Evolutionary conservation across 1,140 invertebrate species (phyloP).

Genomic region (Thalassaphorura encarpata): DNA sequence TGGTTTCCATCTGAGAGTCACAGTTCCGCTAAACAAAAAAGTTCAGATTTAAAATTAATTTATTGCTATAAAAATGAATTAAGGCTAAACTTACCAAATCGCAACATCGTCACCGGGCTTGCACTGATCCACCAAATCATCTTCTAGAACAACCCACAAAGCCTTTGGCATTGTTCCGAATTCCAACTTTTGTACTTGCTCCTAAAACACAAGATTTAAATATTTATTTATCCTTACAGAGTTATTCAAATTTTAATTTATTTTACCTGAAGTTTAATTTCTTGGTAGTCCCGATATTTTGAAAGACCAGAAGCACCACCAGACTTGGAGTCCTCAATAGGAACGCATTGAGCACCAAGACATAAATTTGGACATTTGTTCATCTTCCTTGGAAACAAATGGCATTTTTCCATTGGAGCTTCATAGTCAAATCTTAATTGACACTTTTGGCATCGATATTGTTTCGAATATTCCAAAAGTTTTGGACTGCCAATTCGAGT

Average conservation of each 20-base stretch:
- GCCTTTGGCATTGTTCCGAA: constrained; percentile 64
- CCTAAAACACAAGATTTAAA: constrained; percentile 42
- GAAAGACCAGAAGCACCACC: constrained; percentile 43
- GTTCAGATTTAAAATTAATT: constrained; percentile 4
- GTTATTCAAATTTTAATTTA: constrained; percentile 8
- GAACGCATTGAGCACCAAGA: constrained; percentile 21
- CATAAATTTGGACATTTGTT: constrained; percentile 24
- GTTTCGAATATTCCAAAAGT: constrained; percentile 61
- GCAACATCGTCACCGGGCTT: constrained; percentile 81
- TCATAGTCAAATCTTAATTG: constrained; percentile 53
- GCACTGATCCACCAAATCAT: constrained; percentile 77
- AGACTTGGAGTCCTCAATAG: constrained; percentile 45
- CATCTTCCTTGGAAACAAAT: constrained; percentile 13
- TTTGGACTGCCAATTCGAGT: constrained; percentile 62
- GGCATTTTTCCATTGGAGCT: constrained; percentile 39
- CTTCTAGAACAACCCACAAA: constrained; percentile 67
- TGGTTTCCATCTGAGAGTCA: constrained; percentile 61
- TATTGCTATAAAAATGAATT: neutral
- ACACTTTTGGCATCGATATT: constrained; percentile 68
- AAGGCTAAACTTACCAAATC: constrained; percentile 52
- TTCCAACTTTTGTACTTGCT: constrained; percentile 58
- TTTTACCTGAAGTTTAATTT: constrained; percentile 69
- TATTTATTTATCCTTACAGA: neutral
- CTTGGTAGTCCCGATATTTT: constrained; percentile 77
- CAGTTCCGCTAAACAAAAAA: constrained; percentile 53